Evolutionary conservation across 2,888 invertebrate genomes (phyloP).

Genomic region (Thelaira solivaga): DNA sequence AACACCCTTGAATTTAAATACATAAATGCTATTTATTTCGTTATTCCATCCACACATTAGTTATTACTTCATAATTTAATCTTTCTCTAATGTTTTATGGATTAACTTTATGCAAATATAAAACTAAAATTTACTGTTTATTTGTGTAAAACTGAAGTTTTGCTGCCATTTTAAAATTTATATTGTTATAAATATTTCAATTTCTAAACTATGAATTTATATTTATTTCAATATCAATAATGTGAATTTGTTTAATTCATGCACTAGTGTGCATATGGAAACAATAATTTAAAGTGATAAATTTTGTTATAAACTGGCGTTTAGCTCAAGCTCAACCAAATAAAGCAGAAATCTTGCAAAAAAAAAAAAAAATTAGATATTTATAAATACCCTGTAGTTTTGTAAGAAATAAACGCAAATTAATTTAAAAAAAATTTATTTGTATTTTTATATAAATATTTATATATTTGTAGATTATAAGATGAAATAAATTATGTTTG

Average conservation of each 20-base stretch:
- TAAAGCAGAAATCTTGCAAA: neutral
- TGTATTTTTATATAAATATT: too few species aligned
- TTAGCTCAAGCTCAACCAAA: slow-evolving; percentile 26
- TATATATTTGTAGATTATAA: too few species aligned
- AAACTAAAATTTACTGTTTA: slow-evolving; percentile 12
- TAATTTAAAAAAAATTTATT: too few species aligned
- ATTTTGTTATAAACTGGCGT: slow-evolving; percentile 20
- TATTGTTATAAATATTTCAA: slow-evolving; percentile 18
- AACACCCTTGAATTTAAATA: too few species aligned
- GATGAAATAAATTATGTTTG: too few species aligned
- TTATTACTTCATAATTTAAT: slow-evolving; percentile 18
- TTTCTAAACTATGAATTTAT: slow-evolving; percentile 24
- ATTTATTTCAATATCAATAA: slow-evolving; percentile 25
- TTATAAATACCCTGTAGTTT: neutral
- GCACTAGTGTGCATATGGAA: slow-evolving; percentile 12
- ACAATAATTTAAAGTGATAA: slow-evolving; percentile 24
- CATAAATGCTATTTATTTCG: slow-evolving; percentile 4
- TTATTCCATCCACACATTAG: neutral
- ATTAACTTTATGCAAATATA: slow-evolving; percentile 30
- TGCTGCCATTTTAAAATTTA: slow-evolving; percentile 26
- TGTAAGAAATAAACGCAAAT: neutral
- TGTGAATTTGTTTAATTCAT: slow-evolving; percentile 4
- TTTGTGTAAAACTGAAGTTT: neutral
- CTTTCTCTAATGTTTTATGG: slow-evolving; percentile 15
- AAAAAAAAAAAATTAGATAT: neutral